Percentiles rank a stretch among this genome's conserved stretches.
phyloP scores from a whole-genome alignment of 2,888 invertebrate species.

The Morpho achilles region DNA sequence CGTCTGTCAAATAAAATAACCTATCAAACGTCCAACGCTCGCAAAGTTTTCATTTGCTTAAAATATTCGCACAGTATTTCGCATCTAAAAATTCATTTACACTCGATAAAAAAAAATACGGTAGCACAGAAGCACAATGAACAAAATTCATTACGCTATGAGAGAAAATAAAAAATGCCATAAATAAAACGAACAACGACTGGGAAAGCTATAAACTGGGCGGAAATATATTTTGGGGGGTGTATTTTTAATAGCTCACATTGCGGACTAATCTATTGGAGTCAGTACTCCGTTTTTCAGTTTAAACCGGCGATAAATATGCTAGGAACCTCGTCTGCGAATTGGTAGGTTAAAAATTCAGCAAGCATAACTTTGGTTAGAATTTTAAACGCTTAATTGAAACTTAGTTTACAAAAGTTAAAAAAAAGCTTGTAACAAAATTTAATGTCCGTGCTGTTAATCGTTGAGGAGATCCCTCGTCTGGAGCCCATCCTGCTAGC shows the following conservation, averaged over 20 bases:
- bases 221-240: slow-evolving; percentile 36
- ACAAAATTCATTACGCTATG: slow-evolving; percentile 37
- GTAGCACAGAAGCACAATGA: slow-evolving; percentile 29
- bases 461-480: too few relatives aligned
- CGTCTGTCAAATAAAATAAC: slow-evolving; percentile 19
- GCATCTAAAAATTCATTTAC: slow-evolving; percentile 13
- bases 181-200: slow-evolving; percentile 33
- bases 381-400: too few relatives aligned
- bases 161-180: slow-evolving; percentile 29
- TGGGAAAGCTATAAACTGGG: slow-evolving; percentile 34
- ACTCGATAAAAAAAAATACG: slow-evolving; percentile 7
- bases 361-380: too few relatives aligned
- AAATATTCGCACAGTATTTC: background rate
- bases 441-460: too few relatives aligned
- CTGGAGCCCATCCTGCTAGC: too few relatives aligned
- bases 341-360: background rate
- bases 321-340: background rate
- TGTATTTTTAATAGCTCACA: slow-evolving; percentile 38
- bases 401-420: too few relatives aligned
- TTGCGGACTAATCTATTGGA: slow-evolving; percentile 33
- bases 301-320: slow-evolving; percentile 25
- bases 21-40: slow-evolving; percentile 13
- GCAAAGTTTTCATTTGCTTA: slow-evolving; percentile 12
- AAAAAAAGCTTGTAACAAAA: too few relatives aligned
- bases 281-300: slow-evolving; percentile 27